phyloP scores from a whole-genome alignment of 1,140 invertebrate genomes.

The Brachionus paranguensis region DNA sequence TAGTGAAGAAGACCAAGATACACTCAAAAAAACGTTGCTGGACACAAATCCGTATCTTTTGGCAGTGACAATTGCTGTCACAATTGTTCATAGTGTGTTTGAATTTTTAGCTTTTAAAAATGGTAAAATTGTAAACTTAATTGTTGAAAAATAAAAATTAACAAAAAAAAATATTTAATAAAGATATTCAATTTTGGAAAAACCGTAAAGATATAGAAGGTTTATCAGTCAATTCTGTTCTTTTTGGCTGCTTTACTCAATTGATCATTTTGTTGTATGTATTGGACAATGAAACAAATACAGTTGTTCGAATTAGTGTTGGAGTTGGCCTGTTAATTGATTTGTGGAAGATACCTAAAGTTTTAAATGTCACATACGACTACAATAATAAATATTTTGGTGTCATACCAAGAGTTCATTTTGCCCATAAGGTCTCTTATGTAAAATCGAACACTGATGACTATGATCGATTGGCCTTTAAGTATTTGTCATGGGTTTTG shows the following conservation, averaged over 20 bases:
- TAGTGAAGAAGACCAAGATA: slow-evolving; percentile 84
- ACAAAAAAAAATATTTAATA: slow-evolving; percentile 43
- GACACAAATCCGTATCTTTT: slow-evolving; percentile 95
- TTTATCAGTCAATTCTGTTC: slow-evolving; percentile 92
- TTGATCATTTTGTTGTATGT: slow-evolving; percentile 90
- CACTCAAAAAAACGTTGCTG: slow-evolving; percentile 79
- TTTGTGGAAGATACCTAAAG: slow-evolving; percentile 98
- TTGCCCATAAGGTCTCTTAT: slow-evolving; percentile 22
- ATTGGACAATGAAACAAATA: slow-evolving; percentile 95
- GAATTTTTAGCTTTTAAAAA: slow-evolving; percentile 99
- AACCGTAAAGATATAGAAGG: slow-evolving; percentile 93
- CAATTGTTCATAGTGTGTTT: slow-evolving; percentile 91
- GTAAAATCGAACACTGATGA: slow-evolving; percentile 12
- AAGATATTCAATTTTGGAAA: slow-evolving; percentile 99
- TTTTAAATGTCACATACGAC: slow-evolving; percentile 47
- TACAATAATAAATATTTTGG: slow-evolving; percentile 24
- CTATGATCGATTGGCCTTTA: slow-evolving; percentile 72
- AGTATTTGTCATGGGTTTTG: slow-evolving; percentile 86
- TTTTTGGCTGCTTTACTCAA: slow-evolving; percentile 96
- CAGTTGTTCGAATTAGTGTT: slow-evolving; percentile 77
- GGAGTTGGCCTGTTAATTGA: slow-evolving; percentile 88
- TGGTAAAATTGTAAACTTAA: slow-evolving; percentile 59
- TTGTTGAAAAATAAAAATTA: background rate
- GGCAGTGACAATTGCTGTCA: slow-evolving; percentile 80
- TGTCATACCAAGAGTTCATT: background rate